Evolutionary conservation across 2,797 vertebrate genomes (phyloP), one percentile per base, ranked within the genome.

Genomic region (Rhinatrema bivittatum): DNA sequence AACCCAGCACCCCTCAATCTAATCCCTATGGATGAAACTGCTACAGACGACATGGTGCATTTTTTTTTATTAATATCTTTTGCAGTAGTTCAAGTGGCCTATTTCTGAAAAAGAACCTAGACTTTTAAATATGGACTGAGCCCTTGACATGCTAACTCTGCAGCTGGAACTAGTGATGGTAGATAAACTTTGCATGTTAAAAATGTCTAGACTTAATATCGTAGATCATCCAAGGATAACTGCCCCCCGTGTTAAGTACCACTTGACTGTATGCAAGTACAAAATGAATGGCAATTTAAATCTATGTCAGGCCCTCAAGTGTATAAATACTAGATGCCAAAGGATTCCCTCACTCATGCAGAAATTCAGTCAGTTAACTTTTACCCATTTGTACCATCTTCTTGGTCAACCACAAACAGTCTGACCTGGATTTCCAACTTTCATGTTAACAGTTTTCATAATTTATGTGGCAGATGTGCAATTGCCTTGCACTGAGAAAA

Each of bases 401-500:
- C 28, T 36, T 50, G 39, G 47, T 1, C 0, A 30, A 25, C 48
- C 50, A 38, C 30, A 14, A 66, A 27, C 16, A 27, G 56, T 41
- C 15, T 51, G 39, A 74, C 46, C 60, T 52, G 46, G 39, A 61
- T 45, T 60, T 66, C 62, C 58, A 74, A 45, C 34, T 68, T 72
- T 68, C 56, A 78, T 69, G 58, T 50, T 60, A 57, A 50, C 39
- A 50, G 36, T 48, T 71, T n/a, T 55, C 61, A 50, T 63, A 72
- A 70, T 73, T 74, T 75, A 79, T 53, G 38, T 58, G 70, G 68
- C 69, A 81, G 71, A 80, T 76, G 66, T 74, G 39, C 62, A 78
- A 74, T 48, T 58, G 65, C 70, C 76, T 69, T 60, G 65, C 55
- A 54, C 74, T 13, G 60, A n/a, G 46, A 73, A 76, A 70, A 29